phyloP scores from a whole-genome alignment of 2,888 invertebrate species.

The Sympetrum striolatum region DNA sequence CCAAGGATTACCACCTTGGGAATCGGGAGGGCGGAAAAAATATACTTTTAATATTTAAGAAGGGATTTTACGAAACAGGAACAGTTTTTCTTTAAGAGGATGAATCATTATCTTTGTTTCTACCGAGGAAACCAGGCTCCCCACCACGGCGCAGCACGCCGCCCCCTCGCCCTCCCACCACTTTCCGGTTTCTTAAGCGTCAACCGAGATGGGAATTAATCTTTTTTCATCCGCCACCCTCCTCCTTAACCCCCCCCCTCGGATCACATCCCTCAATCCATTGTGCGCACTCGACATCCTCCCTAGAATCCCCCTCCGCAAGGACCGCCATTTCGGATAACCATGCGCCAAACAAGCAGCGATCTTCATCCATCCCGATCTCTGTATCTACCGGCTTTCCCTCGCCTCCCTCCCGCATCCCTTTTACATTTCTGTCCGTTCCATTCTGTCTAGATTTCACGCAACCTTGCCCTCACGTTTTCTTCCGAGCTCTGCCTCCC shows the following conservation, averaged over 20 bases:
- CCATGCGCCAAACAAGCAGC: not conserved
- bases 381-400: not conserved
- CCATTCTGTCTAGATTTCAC: conserved; percentile 42
- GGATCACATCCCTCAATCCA: not conserved
- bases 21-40: conserved; percentile 16
- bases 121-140: not conserved
- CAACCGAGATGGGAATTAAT: conserved; percentile 37
- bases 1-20: conserved; percentile 17
- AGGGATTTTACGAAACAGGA: conserved; percentile 2
- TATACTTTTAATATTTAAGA: conserved; percentile 26
- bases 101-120: conserved; percentile 25
- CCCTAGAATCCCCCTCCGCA: not conserved
- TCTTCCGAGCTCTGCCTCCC: conserved; percentile 7
- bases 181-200: conserved; percentile 38
- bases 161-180: not conserved
- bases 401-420: not conserved
- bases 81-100: conserved; percentile 38
- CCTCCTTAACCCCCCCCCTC: not conserved
- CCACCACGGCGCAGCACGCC: not conserved
- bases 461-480: conserved; percentile 33
- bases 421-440: conserved; percentile 42
- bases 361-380: not conserved
- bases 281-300: not conserved
- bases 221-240: not conserved
- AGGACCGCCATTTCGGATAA: not conserved